Conservation (phyloP, 2,797 vertebrate species). For the Podarcis lilfordi region DNA sequence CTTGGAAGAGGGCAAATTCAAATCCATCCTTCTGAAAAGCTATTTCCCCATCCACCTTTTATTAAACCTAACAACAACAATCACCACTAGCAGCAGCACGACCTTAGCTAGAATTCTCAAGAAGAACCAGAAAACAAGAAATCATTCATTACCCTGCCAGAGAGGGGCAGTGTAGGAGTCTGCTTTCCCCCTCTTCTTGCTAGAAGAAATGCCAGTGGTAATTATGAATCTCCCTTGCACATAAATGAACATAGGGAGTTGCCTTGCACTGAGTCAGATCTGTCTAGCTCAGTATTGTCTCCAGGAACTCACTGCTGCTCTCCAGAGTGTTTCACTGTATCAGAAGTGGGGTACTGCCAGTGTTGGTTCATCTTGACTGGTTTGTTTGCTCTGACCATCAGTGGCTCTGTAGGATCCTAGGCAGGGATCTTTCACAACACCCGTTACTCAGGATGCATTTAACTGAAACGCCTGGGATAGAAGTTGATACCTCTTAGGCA, state of each 20-base stretch:
- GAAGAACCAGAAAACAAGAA: not conserved
- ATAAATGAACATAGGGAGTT: not conserved
- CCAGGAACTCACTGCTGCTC: no score
- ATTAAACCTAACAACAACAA: not conserved
- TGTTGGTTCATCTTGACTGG: not conserved
- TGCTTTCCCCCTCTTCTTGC: not conserved
- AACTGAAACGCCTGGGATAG: not conserved
- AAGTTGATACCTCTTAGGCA: not conserved
- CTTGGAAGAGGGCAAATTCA: not conserved
- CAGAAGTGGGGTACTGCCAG: not conserved
- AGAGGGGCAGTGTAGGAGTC: not conserved
- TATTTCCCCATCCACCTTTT: not conserved
- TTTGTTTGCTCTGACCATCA: not conserved
- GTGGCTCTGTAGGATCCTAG: not conserved
- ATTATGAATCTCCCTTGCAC: not conserved
- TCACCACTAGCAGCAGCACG: no score
- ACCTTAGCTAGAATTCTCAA: not conserved
- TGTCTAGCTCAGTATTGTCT: not conserved
- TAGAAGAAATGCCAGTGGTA: not conserved
- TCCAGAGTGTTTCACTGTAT: not conserved
- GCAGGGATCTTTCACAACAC: not conserved
- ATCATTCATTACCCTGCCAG: not conserved
- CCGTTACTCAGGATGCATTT: not conserved
- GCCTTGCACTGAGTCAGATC: not conserved
- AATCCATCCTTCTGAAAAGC: not conserved